A percentile compares a stretch with the other conserved stretches of the same genome.
Evolutionary conservation across 2,888 invertebrate genomes (phyloP).

Genomic region (Pemphredon lugubris): DNA sequence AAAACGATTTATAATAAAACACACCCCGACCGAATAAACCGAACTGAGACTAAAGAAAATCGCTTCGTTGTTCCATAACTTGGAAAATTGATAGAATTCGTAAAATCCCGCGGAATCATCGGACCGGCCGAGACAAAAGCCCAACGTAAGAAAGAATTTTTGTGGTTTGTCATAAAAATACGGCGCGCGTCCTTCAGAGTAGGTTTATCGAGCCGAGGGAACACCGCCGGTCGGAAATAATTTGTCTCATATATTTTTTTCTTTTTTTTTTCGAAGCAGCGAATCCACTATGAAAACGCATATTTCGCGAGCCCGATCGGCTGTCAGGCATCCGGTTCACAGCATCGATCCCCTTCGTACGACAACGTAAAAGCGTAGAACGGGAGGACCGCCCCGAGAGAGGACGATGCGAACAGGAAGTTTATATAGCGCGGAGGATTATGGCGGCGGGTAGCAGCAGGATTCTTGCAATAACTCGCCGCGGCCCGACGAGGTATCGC

Average conservation of each 20-base stretch:
- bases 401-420: constrained; percentile 54
- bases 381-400: constrained; percentile 18
- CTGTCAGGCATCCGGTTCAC: constrained; percentile 29
- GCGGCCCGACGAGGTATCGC: constrained; percentile 65
- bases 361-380: constrained; percentile 45
- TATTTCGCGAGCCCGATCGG: constrained; percentile 31
- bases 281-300: constrained; percentile 27
- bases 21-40: no score
- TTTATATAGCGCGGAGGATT: constrained; percentile 66
- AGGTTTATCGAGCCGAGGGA: not conserved
- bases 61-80: no score
- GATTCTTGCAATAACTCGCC: constrained; percentile 73
- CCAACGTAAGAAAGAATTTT: no score
- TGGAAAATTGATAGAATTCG: no score
- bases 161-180: no score
- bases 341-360: constrained; percentile 28
- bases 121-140: no score
- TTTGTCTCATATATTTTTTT: no score
- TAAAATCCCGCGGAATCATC: no score
- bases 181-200: not conserved
- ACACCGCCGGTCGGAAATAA: no score
- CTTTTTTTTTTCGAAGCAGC: no score
- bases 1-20: no score
- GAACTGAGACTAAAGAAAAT: no score
- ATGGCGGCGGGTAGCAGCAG: constrained; percentile 61